phyloP scores from a whole-genome alignment of 2,113 vertebrate species.

The Ptilonorhynchus violaceus region DNA sequence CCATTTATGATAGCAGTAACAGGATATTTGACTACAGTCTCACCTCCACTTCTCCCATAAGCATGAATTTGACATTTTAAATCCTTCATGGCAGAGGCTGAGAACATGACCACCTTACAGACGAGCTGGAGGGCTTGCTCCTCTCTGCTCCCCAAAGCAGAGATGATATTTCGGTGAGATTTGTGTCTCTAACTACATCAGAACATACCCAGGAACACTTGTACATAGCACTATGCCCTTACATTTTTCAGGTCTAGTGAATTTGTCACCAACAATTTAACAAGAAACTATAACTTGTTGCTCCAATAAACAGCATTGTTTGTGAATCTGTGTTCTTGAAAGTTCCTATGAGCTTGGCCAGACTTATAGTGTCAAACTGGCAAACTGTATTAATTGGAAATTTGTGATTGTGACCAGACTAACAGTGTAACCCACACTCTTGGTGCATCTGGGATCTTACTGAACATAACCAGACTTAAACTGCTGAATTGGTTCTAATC shows the following conservation, averaged over 20 bases:
- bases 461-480: background rate
- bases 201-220: background rate
- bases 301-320: background rate
- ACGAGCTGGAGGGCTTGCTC: background rate
- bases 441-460: background rate
- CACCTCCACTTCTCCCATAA: background rate
- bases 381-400: background rate
- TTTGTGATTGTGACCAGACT: background rate
- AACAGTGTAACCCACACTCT: background rate
- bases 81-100: background rate
- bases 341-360: background rate
- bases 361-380: no score
- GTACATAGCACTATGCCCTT: background rate
- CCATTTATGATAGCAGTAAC: background rate
- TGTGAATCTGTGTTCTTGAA: background rate
- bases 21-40: background rate
- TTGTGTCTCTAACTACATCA: background rate
- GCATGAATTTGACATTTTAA: background rate
- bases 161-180: background rate
- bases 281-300: background rate
- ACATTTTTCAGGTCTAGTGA: background rate
- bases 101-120: background rate
- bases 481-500: background rate
- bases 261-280: background rate
- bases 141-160: background rate